A percentile compares a stretch with the other conserved stretches of the same genome.
Conservation (phyloP, 1,140 invertebrate species). For the Ericerus pela region DNA sequence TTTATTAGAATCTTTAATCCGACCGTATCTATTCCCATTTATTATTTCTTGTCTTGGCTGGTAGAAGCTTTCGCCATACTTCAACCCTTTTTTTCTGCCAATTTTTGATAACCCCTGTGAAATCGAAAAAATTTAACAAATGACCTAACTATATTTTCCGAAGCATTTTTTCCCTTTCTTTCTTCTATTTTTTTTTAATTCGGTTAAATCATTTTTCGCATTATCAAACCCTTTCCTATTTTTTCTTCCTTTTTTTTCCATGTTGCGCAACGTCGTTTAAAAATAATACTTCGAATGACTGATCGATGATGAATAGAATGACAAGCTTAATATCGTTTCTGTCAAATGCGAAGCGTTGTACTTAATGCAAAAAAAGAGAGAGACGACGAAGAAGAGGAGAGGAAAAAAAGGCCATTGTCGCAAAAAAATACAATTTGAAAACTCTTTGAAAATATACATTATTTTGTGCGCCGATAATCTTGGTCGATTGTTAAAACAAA, state of each 20-base stretch:
- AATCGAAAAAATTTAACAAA: neutral
- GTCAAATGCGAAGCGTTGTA: neutral
- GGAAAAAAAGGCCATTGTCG: neutral
- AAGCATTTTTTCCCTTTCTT: neutral
- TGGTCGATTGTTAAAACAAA: too few species aligned
- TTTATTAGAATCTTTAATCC: too few species aligned
- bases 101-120: too few species aligned
- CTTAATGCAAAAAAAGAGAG: neutral
- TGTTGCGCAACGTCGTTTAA: neutral
- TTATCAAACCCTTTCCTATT: constrained; percentile 5
- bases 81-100: too few species aligned
- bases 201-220: constrained; percentile 9
- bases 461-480: too few species aligned
- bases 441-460: constrained; percentile 5
- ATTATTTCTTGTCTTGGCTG: too few species aligned
- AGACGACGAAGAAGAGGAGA: neutral
- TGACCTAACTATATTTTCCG: neutral
- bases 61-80: too few species aligned
- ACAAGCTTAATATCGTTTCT: constrained; percentile 5
- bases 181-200: constrained; percentile 1
- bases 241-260: neutral
- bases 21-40: too few species aligned
- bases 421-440: constrained; percentile 11
- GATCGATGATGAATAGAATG: constrained; percentile 11
- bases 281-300: constrained; percentile 4